Conservation (phyloP, 64 coral and sea anemone genomes). For the Porites australiensis region DNA sequence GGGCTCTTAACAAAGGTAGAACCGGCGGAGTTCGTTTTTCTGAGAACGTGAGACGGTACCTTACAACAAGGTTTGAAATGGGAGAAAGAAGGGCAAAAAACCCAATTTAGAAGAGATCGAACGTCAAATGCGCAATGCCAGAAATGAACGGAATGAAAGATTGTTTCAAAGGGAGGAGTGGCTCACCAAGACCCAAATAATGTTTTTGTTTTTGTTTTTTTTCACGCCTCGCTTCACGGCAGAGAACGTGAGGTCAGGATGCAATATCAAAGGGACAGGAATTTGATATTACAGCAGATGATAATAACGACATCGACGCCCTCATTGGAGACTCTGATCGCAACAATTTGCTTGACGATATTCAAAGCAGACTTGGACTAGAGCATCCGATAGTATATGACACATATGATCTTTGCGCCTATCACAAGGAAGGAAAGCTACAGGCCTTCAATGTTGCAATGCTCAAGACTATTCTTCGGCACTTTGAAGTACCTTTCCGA, state of each 20-base stretch:
- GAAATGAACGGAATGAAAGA: conserved; percentile 18
- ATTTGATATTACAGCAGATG: neutral
- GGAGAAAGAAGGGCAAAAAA: conserved; percentile 56
- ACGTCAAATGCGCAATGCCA: conserved; percentile 56
- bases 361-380: conserved; percentile 19
- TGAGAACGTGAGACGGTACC: neutral
- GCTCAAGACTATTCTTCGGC: neutral
- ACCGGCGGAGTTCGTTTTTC: neutral
- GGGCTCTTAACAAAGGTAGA: conserved; percentile 37
- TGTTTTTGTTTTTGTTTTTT: conserved; percentile 20
- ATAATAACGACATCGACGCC: no score
- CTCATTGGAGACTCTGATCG: neutral
- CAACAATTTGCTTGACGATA: neutral
- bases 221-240: conserved; percentile 59
- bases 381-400: conserved; percentile 31
- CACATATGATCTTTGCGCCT: conserved; percentile 10
- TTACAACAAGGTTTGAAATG: conserved; percentile 59
- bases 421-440: neutral
- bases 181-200: conserved; percentile 55
- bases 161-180: conserved; percentile 44
- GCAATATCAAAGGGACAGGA: neutral
- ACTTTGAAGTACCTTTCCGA: conserved; percentile 2
- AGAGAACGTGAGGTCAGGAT: conserved; percentile 19
- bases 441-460: conserved; percentile 15
- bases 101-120: conserved; percentile 30